Evolutionary conservation across 2,888 invertebrate genomes (phyloP).

Genomic region (Vannuccia rotundouncinata): DNA sequence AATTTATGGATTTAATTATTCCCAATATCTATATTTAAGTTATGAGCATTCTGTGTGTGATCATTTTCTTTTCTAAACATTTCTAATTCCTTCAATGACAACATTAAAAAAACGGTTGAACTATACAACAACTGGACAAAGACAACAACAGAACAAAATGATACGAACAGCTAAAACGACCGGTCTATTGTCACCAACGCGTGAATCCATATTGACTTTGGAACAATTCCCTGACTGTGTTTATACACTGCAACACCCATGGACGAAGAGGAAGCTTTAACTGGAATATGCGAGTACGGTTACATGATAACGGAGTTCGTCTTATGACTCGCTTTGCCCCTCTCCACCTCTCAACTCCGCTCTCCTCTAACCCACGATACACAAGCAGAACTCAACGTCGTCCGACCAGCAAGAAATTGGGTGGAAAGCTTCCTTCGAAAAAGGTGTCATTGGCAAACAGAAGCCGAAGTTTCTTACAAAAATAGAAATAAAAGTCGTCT

Average conservation of each 20-base stretch:
- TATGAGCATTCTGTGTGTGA: no score
- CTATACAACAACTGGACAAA: not conserved
- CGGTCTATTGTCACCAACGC: not conserved
- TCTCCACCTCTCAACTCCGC: not conserved
- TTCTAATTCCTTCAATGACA: not conserved
- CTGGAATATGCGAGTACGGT: not conserved
- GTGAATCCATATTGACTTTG: not conserved
- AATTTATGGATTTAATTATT: no score
- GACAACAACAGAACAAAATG: not conserved
- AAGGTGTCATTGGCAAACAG: slow-evolving; percentile 15
- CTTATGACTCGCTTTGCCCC: not conserved
- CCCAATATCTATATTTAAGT: no score
- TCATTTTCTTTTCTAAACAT: not conserved
- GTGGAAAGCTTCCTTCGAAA: not conserved
- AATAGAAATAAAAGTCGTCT: slow-evolving; percentile 18
- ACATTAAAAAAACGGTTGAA: not conserved
- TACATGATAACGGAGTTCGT: not conserved
- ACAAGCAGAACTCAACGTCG: not conserved
- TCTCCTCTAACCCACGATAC: no score
- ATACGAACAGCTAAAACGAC: not conserved
- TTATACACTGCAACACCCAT: not conserved
- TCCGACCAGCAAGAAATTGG: not conserved
- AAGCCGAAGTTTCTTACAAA: not conserved
- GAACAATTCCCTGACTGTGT: not conserved
- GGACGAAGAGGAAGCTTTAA: not conserved